Conservation (phyloP, 2,888 invertebrate species). For the Dicranocentrus wangi region DNA sequence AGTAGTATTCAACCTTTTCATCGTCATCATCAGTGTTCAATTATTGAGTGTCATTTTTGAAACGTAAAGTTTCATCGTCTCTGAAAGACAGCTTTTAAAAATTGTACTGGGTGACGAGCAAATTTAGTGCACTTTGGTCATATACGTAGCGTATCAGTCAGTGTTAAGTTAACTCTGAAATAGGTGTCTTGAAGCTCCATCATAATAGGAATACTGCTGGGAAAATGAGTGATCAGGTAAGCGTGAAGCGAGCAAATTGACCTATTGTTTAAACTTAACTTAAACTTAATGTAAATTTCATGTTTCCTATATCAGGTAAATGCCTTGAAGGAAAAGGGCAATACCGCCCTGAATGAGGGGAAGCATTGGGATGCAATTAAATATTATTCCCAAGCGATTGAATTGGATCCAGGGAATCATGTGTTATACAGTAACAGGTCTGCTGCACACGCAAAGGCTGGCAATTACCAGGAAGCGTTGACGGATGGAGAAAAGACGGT, state of each 20-base stretch:
- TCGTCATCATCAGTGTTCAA: too few relatives aligned
- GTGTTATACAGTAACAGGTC: conserved; percentile 94
- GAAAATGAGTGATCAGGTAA: conserved; percentile 50
- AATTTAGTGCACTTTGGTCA: too few relatives aligned
- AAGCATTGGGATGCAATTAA: conserved; percentile 86
- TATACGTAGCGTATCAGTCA: too few relatives aligned
- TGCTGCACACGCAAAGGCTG: conserved; percentile 89
- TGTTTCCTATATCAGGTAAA: conserved; percentile 84
- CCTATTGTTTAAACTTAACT: neutral
- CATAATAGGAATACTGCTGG: too few relatives aligned
- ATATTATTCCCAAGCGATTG: conserved; percentile 87
- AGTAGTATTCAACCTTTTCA: too few relatives aligned
- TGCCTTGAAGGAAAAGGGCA: conserved; percentile 89
- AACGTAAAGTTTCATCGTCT: too few relatives aligned
- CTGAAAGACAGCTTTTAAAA: too few relatives aligned
- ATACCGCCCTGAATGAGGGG: conserved; percentile 85
- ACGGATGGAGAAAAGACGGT: conserved; percentile 91
- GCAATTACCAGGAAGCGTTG: conserved; percentile 83
- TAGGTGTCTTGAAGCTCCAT: too few relatives aligned
- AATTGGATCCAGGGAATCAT: conserved; percentile 86
- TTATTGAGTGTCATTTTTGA: too few relatives aligned
- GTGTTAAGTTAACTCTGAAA: too few relatives aligned
- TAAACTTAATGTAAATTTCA: neutral
- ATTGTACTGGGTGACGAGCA: too few relatives aligned
- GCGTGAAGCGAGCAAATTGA: neutral